phyloP scores from a whole-genome alignment of 2,113 vertebrate genomes.

The rabbit (Oryctolagus cuniculus) region mOryCun1.1 NC_091444.1:14299501-14300000 shows the following conservation, averaged over 20 bases:
- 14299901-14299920: constrained; percentile 44
- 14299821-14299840: not conserved
- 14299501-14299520: not conserved
- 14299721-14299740: not conserved
- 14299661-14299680: not conserved
- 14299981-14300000: not conserved
- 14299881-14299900: not conserved
- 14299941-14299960: constrained; percentile 7
- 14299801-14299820: not conserved
- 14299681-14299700: not conserved
- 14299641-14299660: not conserved
- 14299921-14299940: not conserved
- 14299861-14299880: not conserved
- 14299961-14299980: not conserved
- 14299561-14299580: not conserved
- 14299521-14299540: not conserved
- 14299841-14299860: not conserved
- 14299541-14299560: not conserved
- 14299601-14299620: constrained; percentile 42
- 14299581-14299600: not conserved
- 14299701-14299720: not conserved
- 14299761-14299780: constrained; percentile 43
- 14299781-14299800: not conserved
- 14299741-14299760: not conserved
- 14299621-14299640: constrained; percentile 32